Evolutionary conservation across 2,797 vertebrate genomes (phyloP).

Genomic region (Falco cherrug): DNA sequence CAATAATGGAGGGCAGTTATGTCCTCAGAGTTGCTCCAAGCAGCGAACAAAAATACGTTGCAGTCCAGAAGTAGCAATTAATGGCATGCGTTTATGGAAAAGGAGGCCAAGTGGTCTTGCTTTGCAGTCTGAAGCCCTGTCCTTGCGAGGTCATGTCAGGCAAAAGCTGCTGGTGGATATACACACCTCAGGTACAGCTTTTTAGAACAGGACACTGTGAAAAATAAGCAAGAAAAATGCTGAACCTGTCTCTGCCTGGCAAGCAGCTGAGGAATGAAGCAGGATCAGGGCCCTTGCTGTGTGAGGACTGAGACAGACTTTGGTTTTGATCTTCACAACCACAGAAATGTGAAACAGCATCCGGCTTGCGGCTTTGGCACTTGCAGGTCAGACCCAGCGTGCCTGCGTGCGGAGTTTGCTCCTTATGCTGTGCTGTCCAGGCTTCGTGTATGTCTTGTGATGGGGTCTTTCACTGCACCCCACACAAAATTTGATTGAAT

Average conservation of each 20-base stretch:
- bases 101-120: neutral
- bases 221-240: neutral
- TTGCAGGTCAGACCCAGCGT: neutral
- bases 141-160: neutral
- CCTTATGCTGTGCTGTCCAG: rapidly evolving
- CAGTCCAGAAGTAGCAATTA: neutral
- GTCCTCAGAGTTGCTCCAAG: neutral
- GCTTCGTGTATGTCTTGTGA: neutral
- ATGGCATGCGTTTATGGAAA: neutral
- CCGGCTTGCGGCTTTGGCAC: neutral
- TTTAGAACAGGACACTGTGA: neutral
- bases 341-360: neutral
- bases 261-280: neutral
- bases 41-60: neutral
- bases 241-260: neutral
- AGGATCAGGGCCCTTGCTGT: neutral
- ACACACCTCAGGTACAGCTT: neutral
- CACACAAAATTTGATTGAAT: neutral
- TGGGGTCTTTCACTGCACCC: neutral
- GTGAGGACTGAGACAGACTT: neutral
- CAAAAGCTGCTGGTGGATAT: neutral
- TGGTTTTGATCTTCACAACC: neutral
- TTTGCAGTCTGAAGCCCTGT: neutral
- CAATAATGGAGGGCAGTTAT: neutral
- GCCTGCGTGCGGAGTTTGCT: neutral